phyloP scores from a whole-genome alignment of 2,113 vertebrate genomes.

The Propithecus coquereli region DNA sequence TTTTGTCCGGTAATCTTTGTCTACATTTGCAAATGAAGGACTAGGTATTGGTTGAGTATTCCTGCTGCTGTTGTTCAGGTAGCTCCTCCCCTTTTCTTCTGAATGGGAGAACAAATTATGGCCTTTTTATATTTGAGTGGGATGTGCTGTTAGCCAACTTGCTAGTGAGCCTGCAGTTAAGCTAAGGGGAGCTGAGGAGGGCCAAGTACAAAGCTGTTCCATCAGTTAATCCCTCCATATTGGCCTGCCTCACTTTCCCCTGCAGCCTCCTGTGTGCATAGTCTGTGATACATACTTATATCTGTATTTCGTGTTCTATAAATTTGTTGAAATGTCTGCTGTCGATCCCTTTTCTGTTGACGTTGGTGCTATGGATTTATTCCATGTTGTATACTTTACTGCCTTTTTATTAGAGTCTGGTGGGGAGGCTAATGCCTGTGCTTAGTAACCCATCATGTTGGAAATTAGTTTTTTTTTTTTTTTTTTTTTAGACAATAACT shows the following conservation, averaged over 20 bases:
- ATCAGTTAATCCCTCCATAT: not conserved
- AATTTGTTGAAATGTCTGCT: conserved; percentile 3
- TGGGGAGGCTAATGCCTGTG: not conserved
- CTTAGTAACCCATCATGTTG: not conserved
- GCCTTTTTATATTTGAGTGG: not conserved
- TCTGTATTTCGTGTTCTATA: not conserved
- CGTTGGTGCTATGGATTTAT: not conserved
- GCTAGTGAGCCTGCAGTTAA: not conserved
- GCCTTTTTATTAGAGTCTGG: not conserved
- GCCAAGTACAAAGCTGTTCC: not conserved
- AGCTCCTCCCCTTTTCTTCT: not conserved
- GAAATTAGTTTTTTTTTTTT: not conserved
- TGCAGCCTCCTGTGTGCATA: not conserved
- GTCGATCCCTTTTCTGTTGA: not conserved
- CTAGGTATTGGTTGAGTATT: not conserved
- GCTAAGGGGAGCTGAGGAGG: not conserved
- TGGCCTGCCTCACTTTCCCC: not conserved
- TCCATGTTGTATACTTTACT: not conserved
- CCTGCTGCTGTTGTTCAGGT: not conserved
- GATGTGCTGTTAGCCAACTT: not conserved
- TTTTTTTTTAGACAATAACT: conserved; percentile 17
- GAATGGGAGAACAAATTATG: not conserved
- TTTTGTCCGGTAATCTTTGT: not conserved
- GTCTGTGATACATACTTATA: not conserved
- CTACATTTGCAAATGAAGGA: not conserved